Evolutionary conservation across 53 echinoderm and acorn worm genomes (phyloP).

Genomic region (Astropecten irregularis): DNA sequence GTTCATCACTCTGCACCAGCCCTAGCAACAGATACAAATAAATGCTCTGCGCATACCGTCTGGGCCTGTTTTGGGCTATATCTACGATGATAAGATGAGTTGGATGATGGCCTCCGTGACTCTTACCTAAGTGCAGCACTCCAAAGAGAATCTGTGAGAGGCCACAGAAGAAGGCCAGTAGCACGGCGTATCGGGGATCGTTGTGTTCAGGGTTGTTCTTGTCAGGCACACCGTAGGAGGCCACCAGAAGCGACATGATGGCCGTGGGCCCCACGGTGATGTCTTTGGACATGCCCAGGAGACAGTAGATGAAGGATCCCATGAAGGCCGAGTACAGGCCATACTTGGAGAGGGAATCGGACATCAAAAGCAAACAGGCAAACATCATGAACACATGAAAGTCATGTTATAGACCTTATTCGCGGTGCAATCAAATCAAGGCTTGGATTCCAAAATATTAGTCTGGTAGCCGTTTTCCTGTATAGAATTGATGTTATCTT

Average conservation of each 20-base stretch:
- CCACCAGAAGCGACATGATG: conserved; percentile 88
- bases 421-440: too few relatives aligned
- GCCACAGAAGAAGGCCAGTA: conserved; percentile 86
- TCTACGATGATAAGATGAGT: too few relatives aligned
- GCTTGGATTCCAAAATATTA: too few relatives aligned
- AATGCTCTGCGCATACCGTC: too few relatives aligned
- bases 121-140: conserved; percentile 76
- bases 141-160: conserved; percentile 73
- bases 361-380: background rate
- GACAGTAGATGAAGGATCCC: conserved; percentile 87
- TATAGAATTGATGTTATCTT: too few relatives aligned
- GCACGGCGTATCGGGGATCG: conserved; percentile 87
- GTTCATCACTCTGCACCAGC: too few relatives aligned
- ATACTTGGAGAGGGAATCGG: conserved; percentile 48
- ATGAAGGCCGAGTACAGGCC: conserved; percentile 89
- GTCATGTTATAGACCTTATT: too few relatives aligned
- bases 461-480: too few relatives aligned
- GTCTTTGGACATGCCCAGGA: conserved; percentile 92
- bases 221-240: conserved; percentile 75
- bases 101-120: too few relatives aligned
- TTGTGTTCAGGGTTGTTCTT: background rate
- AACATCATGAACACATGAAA: too few relatives aligned
- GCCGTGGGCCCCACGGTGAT: conserved; percentile 91
- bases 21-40: too few relatives aligned
- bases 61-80: too few relatives aligned